Conservation (phyloP, 2,113 vertebrate species). For the Ictidomys tridecemlineatus region DNA sequence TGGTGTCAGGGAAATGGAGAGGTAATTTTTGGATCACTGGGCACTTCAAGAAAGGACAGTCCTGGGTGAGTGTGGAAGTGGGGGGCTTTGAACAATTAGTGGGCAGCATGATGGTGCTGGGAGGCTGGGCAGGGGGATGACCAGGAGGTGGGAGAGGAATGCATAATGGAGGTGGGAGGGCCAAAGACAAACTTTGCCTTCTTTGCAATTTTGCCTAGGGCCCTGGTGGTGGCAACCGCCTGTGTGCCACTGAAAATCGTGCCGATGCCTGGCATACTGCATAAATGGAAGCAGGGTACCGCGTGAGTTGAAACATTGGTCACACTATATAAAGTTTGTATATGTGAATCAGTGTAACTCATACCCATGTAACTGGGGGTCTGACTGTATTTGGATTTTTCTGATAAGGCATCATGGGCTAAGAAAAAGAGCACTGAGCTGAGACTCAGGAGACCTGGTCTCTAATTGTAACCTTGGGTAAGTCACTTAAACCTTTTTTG, state of each 20-base stretch:
- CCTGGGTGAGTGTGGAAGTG: slow-evolving; percentile 60
- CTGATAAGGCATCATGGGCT: slow-evolving; percentile 81
- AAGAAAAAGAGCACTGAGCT: slow-evolving; percentile 83
- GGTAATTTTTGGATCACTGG: slow-evolving; percentile 58
- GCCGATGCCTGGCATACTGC: slow-evolving; percentile 85
- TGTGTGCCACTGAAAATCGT: slow-evolving; percentile 86
- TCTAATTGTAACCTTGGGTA: slow-evolving; percentile 83
- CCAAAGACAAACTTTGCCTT: slow-evolving; percentile 86
- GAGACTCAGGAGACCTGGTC: slow-evolving; percentile 83
- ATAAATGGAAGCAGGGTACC: slow-evolving; percentile 85
- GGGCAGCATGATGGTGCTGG: slow-evolving; percentile 75
- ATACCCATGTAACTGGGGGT: slow-evolving; percentile 83
- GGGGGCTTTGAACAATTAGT: slow-evolving; percentile 57
- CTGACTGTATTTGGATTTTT: slow-evolving; percentile 84
- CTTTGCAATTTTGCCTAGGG: slow-evolving; percentile 87
- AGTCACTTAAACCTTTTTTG: slow-evolving; percentile 83
- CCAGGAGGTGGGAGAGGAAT: slow-evolving; percentile 80
- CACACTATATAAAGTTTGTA: slow-evolving; percentile 86
- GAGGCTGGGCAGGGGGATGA: slow-evolving; percentile 74
- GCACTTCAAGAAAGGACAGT: slow-evolving; percentile 61
- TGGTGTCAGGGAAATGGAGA: slow-evolving; percentile 62
- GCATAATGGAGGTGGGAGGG: slow-evolving; percentile 80
- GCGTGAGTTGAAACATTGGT: slow-evolving; percentile 86
- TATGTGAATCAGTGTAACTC: slow-evolving; percentile 85
- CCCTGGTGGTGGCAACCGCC: slow-evolving; percentile 86